Conservation (phyloP, 2,113 vertebrate genomes). For the Brachyhypopomus occidentalis region DNA sequence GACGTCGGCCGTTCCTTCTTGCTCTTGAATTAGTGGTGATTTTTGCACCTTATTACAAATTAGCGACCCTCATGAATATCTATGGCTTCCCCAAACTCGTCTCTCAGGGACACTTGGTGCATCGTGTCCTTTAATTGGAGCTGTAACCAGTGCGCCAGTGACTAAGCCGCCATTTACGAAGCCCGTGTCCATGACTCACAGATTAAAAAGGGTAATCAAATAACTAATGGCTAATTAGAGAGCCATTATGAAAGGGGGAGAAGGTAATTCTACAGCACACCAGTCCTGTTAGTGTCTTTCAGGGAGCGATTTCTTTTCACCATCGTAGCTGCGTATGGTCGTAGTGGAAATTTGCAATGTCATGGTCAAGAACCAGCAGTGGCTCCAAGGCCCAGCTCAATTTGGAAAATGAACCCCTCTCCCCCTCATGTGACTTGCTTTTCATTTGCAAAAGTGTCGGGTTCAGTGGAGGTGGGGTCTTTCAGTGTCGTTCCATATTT, state of each 20-base stretch:
- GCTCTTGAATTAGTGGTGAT: constrained; percentile 57
- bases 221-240: constrained; percentile 81
- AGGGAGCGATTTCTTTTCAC: constrained; percentile 60
- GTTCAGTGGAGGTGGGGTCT: background rate
- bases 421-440: constrained; percentile 8
- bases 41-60: constrained; percentile 68
- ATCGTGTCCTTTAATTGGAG: constrained; percentile 66
- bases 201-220: constrained; percentile 79
- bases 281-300: constrained; percentile 71
- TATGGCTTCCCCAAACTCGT: constrained; percentile 61
- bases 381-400: constrained; percentile 43
- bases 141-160: constrained; percentile 69
- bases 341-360: constrained; percentile 78
- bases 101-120: constrained; percentile 53
- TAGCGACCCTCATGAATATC: constrained; percentile 72
- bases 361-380: constrained; percentile 67
- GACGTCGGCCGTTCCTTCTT: constrained; percentile 28
- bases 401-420: constrained; percentile 34
- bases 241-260: constrained; percentile 75
- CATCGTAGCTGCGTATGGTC: constrained; percentile 66
- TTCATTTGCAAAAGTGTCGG: background rate
- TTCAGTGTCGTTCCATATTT: background rate
- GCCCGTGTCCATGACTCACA: constrained; percentile 75
- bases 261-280: constrained; percentile 68
- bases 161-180: constrained; percentile 72